Base-by-base conservation (phyloP, 2,797 vertebrate species). In the Rhynchotus rufescens region DNA sequence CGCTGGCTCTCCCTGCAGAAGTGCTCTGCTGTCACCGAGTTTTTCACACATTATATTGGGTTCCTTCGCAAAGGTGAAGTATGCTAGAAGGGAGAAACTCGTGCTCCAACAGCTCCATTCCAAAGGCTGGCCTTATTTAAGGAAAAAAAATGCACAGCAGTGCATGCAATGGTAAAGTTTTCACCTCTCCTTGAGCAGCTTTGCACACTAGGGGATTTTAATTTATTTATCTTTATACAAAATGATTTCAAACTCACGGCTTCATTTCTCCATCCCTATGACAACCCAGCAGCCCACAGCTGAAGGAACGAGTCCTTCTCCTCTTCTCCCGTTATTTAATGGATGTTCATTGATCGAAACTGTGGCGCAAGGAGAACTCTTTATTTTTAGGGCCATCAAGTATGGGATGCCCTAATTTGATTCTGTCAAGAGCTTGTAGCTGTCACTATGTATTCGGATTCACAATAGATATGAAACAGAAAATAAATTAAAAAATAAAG, bases 241-340 rank as follows among this genome's bases (percentile, higher is more conserved):
- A 59, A 54, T 8, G 0, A 13, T 42, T 89, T 88, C 9, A 36
- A 64, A 23, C 5, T 15, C 0, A 2, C 54, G 15, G 54, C 54
- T 56, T 56, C 30, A 56, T 61, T 91, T 80, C 80, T 51, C 11
- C 7, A 22, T 23, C 21, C 32, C 20, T 62, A 5, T 23, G 38
- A 44, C n/a, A 66, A 79, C 6, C 2, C 7, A 56, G 47, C 12
- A 73, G 8, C 25, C 38, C 56, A 66, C 2, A 78, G 76, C 9
- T 22, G 19, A 88, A 68, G 79, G 62, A 54, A 47, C 6, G 1
- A 2, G 1, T 47, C 66, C 4, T 57, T 16, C 34, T 69, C 81
- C 80, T 45, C 42, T 40, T 52, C 9, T 4, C 3, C 8, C 4
- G 4, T 84, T 69, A 4, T 49, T 83, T 76, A 44, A 49, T 32